These are phyloP conservation scores for Blennius ocellaris DNA, from an alignment of 2,113 vertebrate genomes.

Conservation along the genomic window DNA sequence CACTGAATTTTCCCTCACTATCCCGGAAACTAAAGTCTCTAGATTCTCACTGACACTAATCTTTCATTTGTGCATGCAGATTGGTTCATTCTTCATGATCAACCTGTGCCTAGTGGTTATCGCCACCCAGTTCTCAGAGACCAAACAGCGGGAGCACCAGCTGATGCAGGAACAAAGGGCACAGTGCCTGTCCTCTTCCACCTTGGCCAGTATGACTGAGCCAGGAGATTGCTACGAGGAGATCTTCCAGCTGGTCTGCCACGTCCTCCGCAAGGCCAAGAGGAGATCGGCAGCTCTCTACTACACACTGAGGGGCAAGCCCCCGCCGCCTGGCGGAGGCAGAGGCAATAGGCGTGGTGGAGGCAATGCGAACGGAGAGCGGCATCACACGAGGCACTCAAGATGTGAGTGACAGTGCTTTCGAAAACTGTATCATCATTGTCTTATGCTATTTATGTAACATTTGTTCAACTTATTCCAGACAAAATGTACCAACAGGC, in stretches of 20 bases:
- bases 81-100: slow-evolving; percentile 92
- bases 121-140: slow-evolving; percentile 98
- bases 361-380: slow-evolving; percentile 77
- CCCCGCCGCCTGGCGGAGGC: slow-evolving; percentile 77
- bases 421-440: not conserved
- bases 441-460: slow-evolving; percentile 15
- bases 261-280: slow-evolving; percentile 94
- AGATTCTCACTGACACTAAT: not conserved
- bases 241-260: slow-evolving; percentile 97
- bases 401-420: slow-evolving; percentile 70
- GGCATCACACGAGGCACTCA: slow-evolving; percentile 64
- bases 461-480: slow-evolving; percentile 2
- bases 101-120: slow-evolving; percentile 99
- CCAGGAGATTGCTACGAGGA: slow-evolving; percentile 98
- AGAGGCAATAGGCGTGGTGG: slow-evolving; percentile 68
- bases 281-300: slow-evolving; percentile 92
- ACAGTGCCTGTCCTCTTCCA: slow-evolving; percentile 95
- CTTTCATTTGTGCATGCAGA: slow-evolving; percentile 73
- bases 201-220: slow-evolving; percentile 94
- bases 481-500: not conserved
- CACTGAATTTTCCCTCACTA: not conserved
- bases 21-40: too few species aligned
- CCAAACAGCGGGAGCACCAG: slow-evolving; percentile 98
- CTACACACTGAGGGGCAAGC: slow-evolving; percentile 88
- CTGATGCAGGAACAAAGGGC: slow-evolving; percentile 98